These are phyloP conservation scores for Drosophila basisetae DNA, from an alignment of 2,888 invertebrate species.

Conservation along the genomic window DNA sequence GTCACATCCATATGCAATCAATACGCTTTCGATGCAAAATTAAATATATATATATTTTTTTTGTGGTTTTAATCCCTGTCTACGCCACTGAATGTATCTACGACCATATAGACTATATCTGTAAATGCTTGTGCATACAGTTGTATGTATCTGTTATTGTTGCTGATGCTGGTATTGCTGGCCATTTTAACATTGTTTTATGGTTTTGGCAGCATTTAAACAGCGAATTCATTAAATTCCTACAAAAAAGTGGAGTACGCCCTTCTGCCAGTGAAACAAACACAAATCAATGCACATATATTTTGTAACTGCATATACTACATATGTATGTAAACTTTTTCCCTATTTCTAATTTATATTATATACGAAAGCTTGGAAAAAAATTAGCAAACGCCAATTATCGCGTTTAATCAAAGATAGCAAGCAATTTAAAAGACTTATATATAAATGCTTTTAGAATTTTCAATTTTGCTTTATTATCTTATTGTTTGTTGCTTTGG, in stretches of 20 bases:
- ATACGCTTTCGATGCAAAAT: slow-evolving; percentile 22
- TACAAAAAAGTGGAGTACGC: slow-evolving; percentile 37
- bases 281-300: slow-evolving; percentile 17
- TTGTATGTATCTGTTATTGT: slow-evolving; percentile 25
- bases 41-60: slow-evolving; percentile 17
- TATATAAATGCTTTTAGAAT: slow-evolving; percentile 22
- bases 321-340: not conserved
- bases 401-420: slow-evolving; percentile 1
- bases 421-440: slow-evolving; percentile 11
- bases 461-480: slow-evolving; percentile 41
- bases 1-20: slow-evolving; percentile 25
- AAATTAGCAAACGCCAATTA: not conserved
- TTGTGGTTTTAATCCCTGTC: slow-evolving; percentile 8
- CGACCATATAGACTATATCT: not conserved
- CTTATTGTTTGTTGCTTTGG: slow-evolving; percentile 28
- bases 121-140: slow-evolving; percentile 8
- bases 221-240: slow-evolving; percentile 63
- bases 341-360: not conserved
- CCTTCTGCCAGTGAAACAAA: slow-evolving; percentile 33
- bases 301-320: not conserved
- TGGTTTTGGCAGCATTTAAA: slow-evolving; percentile 69
- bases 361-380: not conserved
- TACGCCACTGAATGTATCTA: slow-evolving; percentile 24
- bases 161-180: slow-evolving; percentile 36
- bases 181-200: slow-evolving; percentile 60